Evolutionary conservation across 2,888 invertebrate genomes (phyloP).

Genomic region (Allacma fusca): DNA sequence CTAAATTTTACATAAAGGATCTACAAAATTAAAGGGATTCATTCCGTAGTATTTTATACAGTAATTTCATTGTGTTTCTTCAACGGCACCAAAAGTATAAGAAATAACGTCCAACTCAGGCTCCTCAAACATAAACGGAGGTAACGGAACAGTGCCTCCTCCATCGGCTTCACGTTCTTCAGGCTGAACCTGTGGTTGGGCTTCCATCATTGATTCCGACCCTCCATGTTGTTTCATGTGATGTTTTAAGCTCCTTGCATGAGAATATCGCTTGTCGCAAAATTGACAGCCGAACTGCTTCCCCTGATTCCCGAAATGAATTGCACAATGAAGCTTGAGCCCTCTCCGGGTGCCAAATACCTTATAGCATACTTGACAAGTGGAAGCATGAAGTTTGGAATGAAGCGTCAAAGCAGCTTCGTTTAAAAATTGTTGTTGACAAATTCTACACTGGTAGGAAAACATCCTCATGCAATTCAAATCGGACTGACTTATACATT

Average conservation of each 20-base stretch:
- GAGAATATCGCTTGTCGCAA: neutral
- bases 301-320: constrained; percentile 4
- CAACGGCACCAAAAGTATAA: constrained; percentile 2
- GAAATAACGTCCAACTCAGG: neutral
- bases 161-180: neutral
- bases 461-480: neutral
- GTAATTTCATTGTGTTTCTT: too few species aligned
- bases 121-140: too few species aligned
- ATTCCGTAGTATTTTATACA: too few species aligned
- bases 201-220: neutral
- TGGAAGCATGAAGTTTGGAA: neutral
- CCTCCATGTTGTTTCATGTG: constrained; percentile 3
- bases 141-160: too few species aligned
- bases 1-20: too few species aligned
- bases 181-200: neutral
- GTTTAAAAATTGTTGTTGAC: neutral
- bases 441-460: constrained; percentile 2
- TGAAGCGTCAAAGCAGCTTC: neutral
- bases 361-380: constrained; percentile 4
- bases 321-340: constrained; percentile 16
- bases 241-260: constrained; percentile 17
- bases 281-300: neutral
- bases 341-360: neutral
- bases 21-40: too few species aligned
- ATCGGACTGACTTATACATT: too few species aligned